Base-by-base conservation (phyloP, 1,140 invertebrate genomes). In the Cataglyphis hispanica region DNA sequence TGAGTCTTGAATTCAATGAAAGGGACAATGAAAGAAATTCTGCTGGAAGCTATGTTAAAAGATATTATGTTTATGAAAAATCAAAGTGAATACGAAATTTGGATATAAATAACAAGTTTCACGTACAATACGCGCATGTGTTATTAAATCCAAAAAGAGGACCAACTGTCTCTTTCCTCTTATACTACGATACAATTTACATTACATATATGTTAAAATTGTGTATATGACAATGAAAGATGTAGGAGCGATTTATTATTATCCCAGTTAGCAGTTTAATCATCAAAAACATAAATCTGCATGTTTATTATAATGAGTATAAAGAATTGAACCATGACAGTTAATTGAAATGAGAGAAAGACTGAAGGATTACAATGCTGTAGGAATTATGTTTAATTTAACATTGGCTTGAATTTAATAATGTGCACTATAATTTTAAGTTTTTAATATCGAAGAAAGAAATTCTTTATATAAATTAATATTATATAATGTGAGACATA, bases 331-430 rank as follows among this genome's bases (percentile, higher is more conserved):
- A 88, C 91, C 92, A 92, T 92, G 92, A 93, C 92, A 92, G 88
- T 91, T 92, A 90, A 90, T 90, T 84, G 92, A 91, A 92, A 92
- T 93, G 92, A 93, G 92, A 93, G 90, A 92, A 93, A 93, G 93
- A 92, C 93, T 93, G 93, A 93, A 88, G 91, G 91, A 86, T 81
- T 89, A 87, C 81, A 89, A 84, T 85, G 66, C 76, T 89, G 58
- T 91, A 91, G 85, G 63, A 84, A 84, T 89, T 90, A 78, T 87
- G 60, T 84, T 80, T 85, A 89, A 78, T 87, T 85, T 87, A 85
- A 87, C 66, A 91, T 89, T 89, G 60, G 78, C 67, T 60, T 78
- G 67, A 87, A 89, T 81, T 87, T 25, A 70, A 34, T 40, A 31
- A 50, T 11, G 8, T 74, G 31, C n/a, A 13, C 19, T 83, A 25